Percentiles rank a stretch among this genome's conserved stretches.
These are phyloP conservation scores for Deilephila porcellus DNA, from an alignment of 2,888 invertebrate genomes.

Conservation along the genomic window DNA sequence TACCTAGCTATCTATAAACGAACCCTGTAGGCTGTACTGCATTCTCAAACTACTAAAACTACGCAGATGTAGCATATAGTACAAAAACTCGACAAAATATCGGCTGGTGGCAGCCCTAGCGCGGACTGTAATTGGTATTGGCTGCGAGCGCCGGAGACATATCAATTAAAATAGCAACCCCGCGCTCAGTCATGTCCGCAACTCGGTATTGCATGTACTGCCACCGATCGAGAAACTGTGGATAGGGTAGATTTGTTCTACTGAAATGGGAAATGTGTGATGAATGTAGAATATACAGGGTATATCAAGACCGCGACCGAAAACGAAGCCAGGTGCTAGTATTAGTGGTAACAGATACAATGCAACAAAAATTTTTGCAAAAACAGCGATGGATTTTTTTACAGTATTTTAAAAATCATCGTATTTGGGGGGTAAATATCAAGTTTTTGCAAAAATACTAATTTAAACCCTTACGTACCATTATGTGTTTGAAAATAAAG, in stretches of 20 bases:
- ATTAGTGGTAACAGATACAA: no score
- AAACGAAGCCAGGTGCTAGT: no score
- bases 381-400: no score
- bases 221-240: background rate
- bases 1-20: no score
- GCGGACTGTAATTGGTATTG: constrained; percentile 57
- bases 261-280: background rate
- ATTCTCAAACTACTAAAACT: background rate
- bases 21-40: background rate
- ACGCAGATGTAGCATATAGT: background rate
- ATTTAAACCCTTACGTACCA: no score
- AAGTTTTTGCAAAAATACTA: no score
- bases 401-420: no score
- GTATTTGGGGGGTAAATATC: no score
- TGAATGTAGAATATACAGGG: no score
- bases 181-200: constrained; percentile 51
- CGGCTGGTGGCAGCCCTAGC: constrained; percentile 12
- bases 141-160: constrained; percentile 63
- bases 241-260: background rate
- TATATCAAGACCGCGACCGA: no score
- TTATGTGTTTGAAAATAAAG: no score
- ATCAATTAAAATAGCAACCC: constrained; percentile 77
- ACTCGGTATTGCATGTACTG: constrained; percentile 35
- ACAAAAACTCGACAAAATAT: background rate
- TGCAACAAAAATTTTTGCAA: no score